Evolutionary conservation across 2,797 vertebrate genomes (phyloP).

Genomic region (Falco biarmicus): DNA sequence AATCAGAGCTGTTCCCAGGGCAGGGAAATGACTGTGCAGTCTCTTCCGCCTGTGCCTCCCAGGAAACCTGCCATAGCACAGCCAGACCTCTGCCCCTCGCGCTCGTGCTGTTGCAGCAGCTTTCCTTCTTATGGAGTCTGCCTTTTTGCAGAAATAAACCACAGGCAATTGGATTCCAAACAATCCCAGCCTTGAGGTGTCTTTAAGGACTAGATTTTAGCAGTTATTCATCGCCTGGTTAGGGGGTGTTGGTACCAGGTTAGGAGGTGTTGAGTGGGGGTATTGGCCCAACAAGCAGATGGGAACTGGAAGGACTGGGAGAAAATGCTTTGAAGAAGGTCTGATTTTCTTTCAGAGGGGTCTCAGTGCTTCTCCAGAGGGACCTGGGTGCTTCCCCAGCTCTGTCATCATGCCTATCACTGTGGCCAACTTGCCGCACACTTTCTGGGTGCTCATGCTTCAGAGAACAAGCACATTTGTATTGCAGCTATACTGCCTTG

Average conservation of each 20-base stretch:
- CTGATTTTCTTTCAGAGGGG: neutral
- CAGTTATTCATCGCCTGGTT: neutral
- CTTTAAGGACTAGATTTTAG: neutral
- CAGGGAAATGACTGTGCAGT: neutral
- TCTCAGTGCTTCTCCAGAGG: neutral
- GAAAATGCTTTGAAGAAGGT: neutral
- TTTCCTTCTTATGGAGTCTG: neutral
- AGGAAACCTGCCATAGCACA: neutral
- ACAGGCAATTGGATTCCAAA: neutral
- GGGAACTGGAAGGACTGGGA: neutral
- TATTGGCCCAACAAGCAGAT: neutral
- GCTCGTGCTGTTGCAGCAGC: neutral
- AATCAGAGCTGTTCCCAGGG: neutral
- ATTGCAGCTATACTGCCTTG: neutral
- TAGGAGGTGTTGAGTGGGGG: neutral
- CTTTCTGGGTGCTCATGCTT: neutral
- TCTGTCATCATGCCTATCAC: rapidly evolving
- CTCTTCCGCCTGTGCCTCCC: neutral
- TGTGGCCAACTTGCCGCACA: rapidly evolving
- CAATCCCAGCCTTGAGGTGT: neutral
- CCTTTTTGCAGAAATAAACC: neutral
- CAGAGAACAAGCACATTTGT: neutral
- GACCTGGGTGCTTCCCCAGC: neutral
- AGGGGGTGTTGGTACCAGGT: neutral
- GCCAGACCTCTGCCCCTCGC: neutral